phyloP scores from a whole-genome alignment of 2,113 vertebrate genomes.

The Regulus satrapa region DNA sequence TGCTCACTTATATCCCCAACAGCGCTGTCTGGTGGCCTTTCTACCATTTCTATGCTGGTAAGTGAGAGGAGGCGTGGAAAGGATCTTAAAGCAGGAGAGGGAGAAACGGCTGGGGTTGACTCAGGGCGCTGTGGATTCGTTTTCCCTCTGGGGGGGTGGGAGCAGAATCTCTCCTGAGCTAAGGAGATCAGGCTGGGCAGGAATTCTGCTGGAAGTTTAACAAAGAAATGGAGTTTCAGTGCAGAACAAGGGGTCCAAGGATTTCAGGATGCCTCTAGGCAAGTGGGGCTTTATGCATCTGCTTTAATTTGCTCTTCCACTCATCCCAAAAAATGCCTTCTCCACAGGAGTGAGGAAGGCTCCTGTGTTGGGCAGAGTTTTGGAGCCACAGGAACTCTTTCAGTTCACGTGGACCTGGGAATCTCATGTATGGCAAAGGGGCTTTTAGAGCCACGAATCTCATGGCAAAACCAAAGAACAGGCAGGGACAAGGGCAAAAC shows the following conservation, averaged over 20 bases:
- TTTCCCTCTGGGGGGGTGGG: neutral
- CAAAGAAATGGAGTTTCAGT: neutral
- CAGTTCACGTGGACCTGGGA: neutral
- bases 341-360: neutral
- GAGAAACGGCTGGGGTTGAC: rapidly evolving
- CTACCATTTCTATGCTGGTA: slow-evolving; percentile 96
- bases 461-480: neutral
- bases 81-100: neutral
- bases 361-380: neutral
- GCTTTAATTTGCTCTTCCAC: neutral
- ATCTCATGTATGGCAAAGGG: neutral
- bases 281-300: neutral
- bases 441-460: neutral
- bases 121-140: neutral
- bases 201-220: neutral
- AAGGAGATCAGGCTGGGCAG: too few relatives aligned
- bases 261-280: neutral
- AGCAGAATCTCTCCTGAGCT: neutral
- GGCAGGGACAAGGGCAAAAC: neutral
- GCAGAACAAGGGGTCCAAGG: too few relatives aligned
- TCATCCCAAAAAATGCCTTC: neutral
- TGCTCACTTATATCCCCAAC: slow-evolving; percentile 97
- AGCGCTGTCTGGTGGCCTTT: slow-evolving; percentile 98
- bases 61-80: neutral
- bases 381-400: neutral